Percentiles rank a stretch among this genome's conserved stretches.
Conservation (phyloP, 2,113 vertebrate species). For the Mastomys coucha region DNA sequence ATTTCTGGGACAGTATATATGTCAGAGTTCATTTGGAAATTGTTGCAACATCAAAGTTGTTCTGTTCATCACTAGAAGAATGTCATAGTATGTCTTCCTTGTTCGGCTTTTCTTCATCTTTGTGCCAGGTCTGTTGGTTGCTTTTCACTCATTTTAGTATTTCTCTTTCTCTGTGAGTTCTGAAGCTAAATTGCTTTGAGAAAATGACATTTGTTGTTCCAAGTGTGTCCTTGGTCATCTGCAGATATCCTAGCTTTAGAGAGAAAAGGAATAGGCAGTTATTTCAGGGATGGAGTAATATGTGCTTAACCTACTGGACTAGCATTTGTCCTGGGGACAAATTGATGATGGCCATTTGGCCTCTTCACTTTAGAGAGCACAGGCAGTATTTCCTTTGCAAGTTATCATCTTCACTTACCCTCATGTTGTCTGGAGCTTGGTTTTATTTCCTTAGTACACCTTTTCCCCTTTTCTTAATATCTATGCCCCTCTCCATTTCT, state of each 20-base stretch:
- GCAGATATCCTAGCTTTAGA: neutral
- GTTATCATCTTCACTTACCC: neutral
- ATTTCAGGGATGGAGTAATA: conserved; percentile 2
- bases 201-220: conserved; percentile 31
- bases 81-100: neutral
- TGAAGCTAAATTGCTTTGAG: neutral
- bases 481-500: neutral
- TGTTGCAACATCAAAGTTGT: neutral
- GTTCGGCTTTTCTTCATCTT: neutral
- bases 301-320: neutral
- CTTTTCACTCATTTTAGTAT: neutral
- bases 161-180: neutral
- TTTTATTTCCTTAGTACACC: neutral
- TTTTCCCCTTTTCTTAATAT: neutral
- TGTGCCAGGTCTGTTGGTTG: neutral
- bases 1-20: neutral
- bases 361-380: accelerated
- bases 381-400: neutral
- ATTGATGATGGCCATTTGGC: neutral
- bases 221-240: neutral
- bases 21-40: neutral
- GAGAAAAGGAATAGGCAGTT: neutral
- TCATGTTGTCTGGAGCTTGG: neutral
- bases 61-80: neutral
- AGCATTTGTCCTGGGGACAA: neutral